Percentiles rank a stretch among this genome's conserved stretches.
Evolutionary conservation across 2,113 vertebrate species (phyloP).

Genomic region (Melanerpes aurifrons): DNA sequence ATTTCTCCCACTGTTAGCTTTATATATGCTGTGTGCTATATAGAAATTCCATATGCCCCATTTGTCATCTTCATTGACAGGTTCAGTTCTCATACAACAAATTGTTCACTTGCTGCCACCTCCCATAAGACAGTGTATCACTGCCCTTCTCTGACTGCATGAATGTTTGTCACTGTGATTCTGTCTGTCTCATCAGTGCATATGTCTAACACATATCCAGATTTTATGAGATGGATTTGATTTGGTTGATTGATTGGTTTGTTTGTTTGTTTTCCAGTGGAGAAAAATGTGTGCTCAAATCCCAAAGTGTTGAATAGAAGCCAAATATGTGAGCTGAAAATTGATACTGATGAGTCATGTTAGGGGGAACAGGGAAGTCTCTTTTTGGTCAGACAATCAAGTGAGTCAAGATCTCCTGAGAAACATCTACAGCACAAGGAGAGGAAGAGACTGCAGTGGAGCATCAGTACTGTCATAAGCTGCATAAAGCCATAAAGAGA

Average conservation of each 20-base stretch:
- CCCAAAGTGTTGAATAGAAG: background rate
- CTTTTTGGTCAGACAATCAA: background rate
- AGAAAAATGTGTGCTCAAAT: background rate
- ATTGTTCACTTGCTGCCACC: background rate
- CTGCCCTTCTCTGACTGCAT: background rate
- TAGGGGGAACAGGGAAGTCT: background rate
- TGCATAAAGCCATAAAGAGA: background rate
- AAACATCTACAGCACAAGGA: background rate
- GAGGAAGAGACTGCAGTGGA: background rate
- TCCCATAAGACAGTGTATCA: background rate
- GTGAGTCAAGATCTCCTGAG: background rate
- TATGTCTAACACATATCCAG: background rate
- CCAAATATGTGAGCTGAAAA: background rate
- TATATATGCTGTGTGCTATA: background rate
- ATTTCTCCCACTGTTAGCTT: background rate
- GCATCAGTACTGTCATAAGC: background rate
- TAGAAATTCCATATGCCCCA: background rate
- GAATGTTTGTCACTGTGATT: background rate
- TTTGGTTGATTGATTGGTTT: no score
- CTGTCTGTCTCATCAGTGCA: background rate
- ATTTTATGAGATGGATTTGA: no score
- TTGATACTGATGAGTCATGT: background rate
- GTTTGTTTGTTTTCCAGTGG: background rate
- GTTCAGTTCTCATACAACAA: background rate
- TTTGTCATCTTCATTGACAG: background rate